phyloP scores from a whole-genome alignment of 64 coral and sea anemone species.

The Dendrophyllia cribrosa region DNA sequence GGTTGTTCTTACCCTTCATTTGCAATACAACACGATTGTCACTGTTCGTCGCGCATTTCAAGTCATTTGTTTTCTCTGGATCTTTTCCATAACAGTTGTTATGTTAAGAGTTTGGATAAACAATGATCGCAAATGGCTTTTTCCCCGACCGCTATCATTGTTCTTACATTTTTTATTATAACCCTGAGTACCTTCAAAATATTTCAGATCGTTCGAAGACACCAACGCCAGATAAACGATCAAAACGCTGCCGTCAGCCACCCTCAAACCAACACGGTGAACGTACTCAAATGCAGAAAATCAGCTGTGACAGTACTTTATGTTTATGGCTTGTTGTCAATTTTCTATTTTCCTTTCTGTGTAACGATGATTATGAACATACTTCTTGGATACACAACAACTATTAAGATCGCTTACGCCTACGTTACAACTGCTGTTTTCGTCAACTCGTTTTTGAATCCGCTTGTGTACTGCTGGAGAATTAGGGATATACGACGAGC shows the following conservation, averaged over 20 bases:
- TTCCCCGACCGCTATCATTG: background rate
- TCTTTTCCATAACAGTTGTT: background rate
- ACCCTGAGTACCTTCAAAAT: constrained; percentile 43
- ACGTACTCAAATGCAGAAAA: background rate
- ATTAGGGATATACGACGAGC: background rate
- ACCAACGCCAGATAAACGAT: background rate
- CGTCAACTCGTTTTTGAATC: background rate
- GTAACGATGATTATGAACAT: background rate
- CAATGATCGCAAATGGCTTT: background rate
- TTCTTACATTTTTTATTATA: constrained; percentile 4
- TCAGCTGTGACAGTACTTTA: background rate
- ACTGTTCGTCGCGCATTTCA: constrained; percentile 40
- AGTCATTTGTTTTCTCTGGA: background rate
- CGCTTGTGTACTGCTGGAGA: background rate
- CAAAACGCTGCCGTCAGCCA: background rate
- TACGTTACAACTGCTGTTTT: background rate
- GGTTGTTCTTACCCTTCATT: constrained; percentile 31
- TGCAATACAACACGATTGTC: background rate
- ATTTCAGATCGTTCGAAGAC: background rate
- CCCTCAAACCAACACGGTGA: background rate
- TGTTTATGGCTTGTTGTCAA: background rate
- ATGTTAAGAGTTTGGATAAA: constrained; percentile 9
- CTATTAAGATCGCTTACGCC: background rate
- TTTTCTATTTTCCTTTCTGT: background rate
- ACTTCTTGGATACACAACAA: background rate